Conservation (phyloP, 2,888 invertebrate genomes). For the Mythimna lalbum region DNA sequence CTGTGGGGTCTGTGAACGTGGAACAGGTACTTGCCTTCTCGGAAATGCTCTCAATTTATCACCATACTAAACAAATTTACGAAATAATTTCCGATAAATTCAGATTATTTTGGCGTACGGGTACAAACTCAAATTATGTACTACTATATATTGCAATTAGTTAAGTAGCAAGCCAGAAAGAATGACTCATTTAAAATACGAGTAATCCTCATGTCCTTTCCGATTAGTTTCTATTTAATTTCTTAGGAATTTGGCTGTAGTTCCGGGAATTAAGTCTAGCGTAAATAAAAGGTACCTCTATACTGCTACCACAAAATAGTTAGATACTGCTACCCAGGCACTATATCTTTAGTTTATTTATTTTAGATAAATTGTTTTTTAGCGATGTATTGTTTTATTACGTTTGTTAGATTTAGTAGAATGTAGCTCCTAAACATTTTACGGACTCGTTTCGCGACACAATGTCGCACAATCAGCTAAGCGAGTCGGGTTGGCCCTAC, state of each 20-base stretch:
- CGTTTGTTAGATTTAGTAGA: conserved; percentile 4
- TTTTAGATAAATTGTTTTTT: not conserved
- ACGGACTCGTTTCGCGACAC: conserved; percentile 33
- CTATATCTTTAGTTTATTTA: not conserved
- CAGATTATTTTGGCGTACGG: conserved; percentile 32
- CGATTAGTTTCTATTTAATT: conserved; percentile 17
- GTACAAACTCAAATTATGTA: not conserved
- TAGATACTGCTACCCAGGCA: no score
- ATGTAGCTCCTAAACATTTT: conserved; percentile 22
- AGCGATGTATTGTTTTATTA: conserved; percentile 8
- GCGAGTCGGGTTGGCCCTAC: conserved; percentile 54
- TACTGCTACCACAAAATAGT: no score
- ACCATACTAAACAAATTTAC: conserved; percentile 29
- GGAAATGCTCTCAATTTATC: conserved; percentile 53
- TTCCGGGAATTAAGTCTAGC: not conserved
- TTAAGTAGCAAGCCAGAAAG: conserved; percentile 39
- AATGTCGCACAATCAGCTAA: conserved; percentile 53
- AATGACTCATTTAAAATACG: conserved; percentile 14
- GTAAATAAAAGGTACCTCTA: not conserved
- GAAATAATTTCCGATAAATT: conserved; percentile 39
- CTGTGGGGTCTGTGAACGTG: conserved; percentile 43
- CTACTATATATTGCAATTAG: conserved; percentile 26
- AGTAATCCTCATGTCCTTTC: not conserved
- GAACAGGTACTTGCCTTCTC: conserved; percentile 62
- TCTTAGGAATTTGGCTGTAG: conserved; percentile 14